Percentiles rank a stretch among this genome's conserved stretches.
Evolutionary conservation across 2,113 vertebrate genomes (phyloP).

Genomic region (Tyto alba): DNA sequence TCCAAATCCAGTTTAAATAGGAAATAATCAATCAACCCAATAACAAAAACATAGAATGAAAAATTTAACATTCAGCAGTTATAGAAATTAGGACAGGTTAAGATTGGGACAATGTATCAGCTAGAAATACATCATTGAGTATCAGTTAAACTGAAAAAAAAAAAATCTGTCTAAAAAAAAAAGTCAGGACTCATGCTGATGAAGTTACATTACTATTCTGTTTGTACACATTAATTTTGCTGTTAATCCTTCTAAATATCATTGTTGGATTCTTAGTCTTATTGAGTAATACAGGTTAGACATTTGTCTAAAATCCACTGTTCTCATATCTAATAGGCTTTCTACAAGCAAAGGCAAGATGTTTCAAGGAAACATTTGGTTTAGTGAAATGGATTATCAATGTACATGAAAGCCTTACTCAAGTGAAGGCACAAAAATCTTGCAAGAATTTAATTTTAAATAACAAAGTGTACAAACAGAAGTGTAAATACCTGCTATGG

Average conservation of each 20-base stretch:
- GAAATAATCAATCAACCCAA: constrained; percentile 29
- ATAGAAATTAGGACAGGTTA: constrained; percentile 54
- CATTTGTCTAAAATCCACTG: background rate
- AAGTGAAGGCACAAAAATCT: constrained; percentile 44
- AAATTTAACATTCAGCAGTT: constrained; percentile 51
- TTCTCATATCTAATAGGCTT: background rate
- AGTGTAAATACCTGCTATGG: constrained; percentile 59
- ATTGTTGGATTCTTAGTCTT: background rate
- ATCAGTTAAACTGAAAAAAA: background rate
- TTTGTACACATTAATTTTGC: constrained; percentile 33
- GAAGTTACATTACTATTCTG: constrained; percentile 39
- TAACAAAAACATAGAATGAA: constrained; percentile 53
- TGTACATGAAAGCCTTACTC: background rate
- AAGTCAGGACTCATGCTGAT: background rate
- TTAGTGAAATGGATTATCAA: background rate
- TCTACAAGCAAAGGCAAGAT: constrained; percentile 44
- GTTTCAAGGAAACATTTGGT: constrained; percentile 23
- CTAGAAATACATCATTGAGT: constrained; percentile 24
- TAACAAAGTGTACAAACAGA: constrained; percentile 70
- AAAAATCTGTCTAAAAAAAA: background rate
- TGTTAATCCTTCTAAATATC: background rate
- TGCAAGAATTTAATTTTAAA: constrained; percentile 46
- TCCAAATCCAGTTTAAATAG: constrained; percentile 42
- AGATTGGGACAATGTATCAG: constrained; percentile 38
- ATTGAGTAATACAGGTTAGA: background rate